Conservation (phyloP, 2,113 vertebrate species). For the Hypocryptadius cinnamomeus region DNA sequence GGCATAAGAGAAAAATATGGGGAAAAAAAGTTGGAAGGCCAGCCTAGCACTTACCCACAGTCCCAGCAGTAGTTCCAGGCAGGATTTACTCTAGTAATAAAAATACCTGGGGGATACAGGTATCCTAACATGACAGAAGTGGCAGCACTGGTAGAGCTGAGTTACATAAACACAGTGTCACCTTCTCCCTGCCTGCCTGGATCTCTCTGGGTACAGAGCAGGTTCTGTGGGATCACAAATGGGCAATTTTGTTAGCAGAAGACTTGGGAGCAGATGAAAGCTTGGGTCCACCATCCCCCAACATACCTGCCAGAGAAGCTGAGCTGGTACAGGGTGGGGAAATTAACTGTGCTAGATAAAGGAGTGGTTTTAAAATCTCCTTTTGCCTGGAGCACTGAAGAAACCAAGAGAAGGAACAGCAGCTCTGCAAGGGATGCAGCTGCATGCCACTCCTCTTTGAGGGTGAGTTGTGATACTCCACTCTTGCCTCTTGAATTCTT, state of each 20-base stretch:
- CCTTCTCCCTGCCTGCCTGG: not conserved
- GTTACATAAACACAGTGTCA: not conserved
- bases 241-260: not conserved
- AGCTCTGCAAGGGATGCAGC: conserved; percentile 2
- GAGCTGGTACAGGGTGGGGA: conserved; percentile 31
- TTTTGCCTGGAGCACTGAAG: not conserved
- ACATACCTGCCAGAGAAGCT: not conserved
- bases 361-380: conserved; percentile 5
- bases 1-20: not conserved
- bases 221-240: not conserved
- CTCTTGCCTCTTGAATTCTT: not conserved
- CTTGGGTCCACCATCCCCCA: not conserved
- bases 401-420: conserved; percentile 1
- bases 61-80: not conserved
- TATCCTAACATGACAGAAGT: not conserved
- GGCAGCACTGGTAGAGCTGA: not conserved
- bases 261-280: conserved; percentile 37
- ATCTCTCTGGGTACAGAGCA: accelerated
- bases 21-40: not conserved
- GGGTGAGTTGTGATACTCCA: not conserved
- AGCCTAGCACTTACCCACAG: not conserved
- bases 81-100: not conserved
- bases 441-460: not conserved
- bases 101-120: not conserved
- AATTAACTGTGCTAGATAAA: conserved; percentile 30